phyloP scores from a whole-genome alignment of 2,888 invertebrate species.

The Chydorus sphaericus region DNA sequence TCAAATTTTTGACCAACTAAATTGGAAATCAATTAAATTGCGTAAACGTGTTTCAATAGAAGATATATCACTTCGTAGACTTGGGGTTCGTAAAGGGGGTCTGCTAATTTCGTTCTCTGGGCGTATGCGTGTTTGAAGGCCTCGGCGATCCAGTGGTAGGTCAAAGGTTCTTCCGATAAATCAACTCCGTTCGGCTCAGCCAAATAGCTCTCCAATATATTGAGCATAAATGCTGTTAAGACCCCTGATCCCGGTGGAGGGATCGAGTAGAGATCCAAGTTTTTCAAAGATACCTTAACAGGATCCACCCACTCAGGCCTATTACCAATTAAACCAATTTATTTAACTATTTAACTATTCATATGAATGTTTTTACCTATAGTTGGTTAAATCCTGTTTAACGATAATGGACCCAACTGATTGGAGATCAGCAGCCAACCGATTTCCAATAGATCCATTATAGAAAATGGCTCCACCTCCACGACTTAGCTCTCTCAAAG shows the following conservation, averaged over 20 bases:
- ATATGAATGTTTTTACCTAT: constrained; percentile 40
- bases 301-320: constrained; percentile 50
- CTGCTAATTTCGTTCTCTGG: constrained; percentile 66
- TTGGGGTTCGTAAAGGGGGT: constrained; percentile 47
- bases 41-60: background rate
- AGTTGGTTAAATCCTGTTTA: constrained; percentile 55
- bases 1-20: constrained; percentile 49
- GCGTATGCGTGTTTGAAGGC: constrained; percentile 86
- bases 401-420: constrained; percentile 59
- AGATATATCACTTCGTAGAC: background rate
- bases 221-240: constrained; percentile 63
- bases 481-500: constrained; percentile 48
- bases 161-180: constrained; percentile 24
- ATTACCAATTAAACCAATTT: background rate
- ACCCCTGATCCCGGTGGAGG: constrained; percentile 78
- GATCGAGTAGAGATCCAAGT: constrained; percentile 55
- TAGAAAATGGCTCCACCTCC: constrained; percentile 58
- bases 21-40: constrained; percentile 48
- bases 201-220: constrained; percentile 40
- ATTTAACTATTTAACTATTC: constrained; percentile 38
- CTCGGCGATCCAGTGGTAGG: constrained; percentile 74
- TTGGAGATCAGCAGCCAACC: constrained; percentile 35
- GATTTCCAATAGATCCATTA: constrained; percentile 50
- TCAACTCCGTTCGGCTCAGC: constrained; percentile 15
- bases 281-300: constrained; percentile 38